These are phyloP conservation scores for Cherax quadricarinatus DNA, from an alignment of 1,140 invertebrate species.

Conservation along the genomic window DNA sequence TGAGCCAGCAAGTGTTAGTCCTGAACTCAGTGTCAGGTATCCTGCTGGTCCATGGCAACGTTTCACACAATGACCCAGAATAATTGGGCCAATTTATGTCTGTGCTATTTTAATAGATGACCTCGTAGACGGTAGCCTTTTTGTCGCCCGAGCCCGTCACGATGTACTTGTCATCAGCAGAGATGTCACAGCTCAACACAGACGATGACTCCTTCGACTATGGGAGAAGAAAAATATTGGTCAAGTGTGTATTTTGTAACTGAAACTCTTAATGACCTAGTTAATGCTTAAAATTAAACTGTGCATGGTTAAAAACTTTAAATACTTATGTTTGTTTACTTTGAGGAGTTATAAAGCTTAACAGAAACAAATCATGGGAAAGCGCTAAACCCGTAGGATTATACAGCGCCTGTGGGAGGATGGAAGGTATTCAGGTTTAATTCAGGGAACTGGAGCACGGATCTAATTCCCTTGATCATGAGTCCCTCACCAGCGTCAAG, in stretches of 20 bases:
- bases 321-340: no score
- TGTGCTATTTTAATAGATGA: conserved; percentile 85
- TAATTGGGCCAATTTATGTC: not conserved
- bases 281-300: no score
- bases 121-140: conserved; percentile 99
- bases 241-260: not conserved
- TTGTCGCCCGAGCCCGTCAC: conserved; percentile 99
- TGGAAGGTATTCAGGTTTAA: no score
- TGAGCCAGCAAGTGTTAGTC: not conserved
- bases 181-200: conserved; percentile 99
- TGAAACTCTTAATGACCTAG: no score
- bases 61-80: not conserved
- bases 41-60: not conserved
- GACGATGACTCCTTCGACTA: conserved; percentile 99
- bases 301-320: no score
- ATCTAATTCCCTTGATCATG: no score
- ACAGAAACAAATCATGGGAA: no score
- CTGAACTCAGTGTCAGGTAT: not conserved
- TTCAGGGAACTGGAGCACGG: no score
- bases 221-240: conserved; percentile 77
- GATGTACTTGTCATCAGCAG: conserved; percentile 98
- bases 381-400: no score
- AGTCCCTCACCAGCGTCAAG: no score
- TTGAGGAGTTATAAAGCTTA: no score
- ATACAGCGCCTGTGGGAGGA: no score